Base-by-base conservation (phyloP, 2,888 invertebrate genomes). In the Leucozona laternaria region DNA sequence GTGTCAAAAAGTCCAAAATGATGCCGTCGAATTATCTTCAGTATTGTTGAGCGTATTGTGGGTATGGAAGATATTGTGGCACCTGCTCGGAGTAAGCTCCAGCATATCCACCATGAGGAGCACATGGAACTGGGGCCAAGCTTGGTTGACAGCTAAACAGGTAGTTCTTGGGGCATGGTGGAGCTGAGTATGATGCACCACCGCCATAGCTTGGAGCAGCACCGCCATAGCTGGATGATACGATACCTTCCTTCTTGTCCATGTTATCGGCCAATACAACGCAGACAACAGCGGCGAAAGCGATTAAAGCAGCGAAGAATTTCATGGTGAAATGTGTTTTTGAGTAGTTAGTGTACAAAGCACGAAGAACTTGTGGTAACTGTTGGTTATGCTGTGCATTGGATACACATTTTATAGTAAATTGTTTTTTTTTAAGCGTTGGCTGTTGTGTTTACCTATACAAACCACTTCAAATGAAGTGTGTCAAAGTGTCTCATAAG, bases 21-120 rank as follows among this genome's bases (percentile, higher is more conserved):
- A 34, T 17, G 17, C 6, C 15, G 6, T 15, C 15, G 6, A 7
- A 13, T 57, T 25, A 17, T 31, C 64, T 48, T 70, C 28, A 70
- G 22, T 70, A 70, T 53, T 70, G 53, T 50, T 37, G 50, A 70
- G 37, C n/a, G 55, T 70, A 53, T 28, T 72, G 58, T 15, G 17
- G 72, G 17, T 53, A 45, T 25, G 66, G 66, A 11, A 66, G 11
- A 17, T 70, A 70, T 55, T 53, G 55, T 57, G 72, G 91, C 25
- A 90, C 89, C 85, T 90, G 89, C 40, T 91, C 90, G 5, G 91
- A 90, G 82, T 91, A 91, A 58, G 90, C 90, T 34, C 91, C 91
- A 72, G 90, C 88, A 43, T 91, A 90, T 66, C 71, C 71, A n/a
- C 45, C 45, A n/a, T 31, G 20, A 6, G 73, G 1, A 13, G 58